These are phyloP conservation scores for Emys orbicularis DNA, from an alignment of 2,797 vertebrate species.

Conservation along the genomic window DNA sequence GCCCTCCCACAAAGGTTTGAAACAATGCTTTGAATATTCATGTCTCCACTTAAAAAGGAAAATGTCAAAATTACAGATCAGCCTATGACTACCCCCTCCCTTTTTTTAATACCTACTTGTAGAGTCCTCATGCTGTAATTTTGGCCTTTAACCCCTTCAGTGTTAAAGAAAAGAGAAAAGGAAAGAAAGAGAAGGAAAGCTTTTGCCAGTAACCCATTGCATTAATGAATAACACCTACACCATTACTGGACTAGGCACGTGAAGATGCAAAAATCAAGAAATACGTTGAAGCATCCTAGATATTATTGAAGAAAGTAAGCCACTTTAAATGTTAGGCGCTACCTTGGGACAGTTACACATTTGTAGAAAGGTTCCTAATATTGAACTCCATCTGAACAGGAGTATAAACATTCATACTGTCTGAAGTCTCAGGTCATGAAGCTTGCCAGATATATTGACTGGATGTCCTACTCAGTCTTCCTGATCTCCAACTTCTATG, in stretches of 20 bases:
- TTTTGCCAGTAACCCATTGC: not conserved
- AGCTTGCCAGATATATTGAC: not conserved
- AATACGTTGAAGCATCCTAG: not conserved
- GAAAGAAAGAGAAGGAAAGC: not conserved
- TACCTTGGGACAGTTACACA: not conserved
- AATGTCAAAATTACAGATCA: not conserved
- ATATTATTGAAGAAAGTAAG: not conserved
- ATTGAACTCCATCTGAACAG: not conserved
- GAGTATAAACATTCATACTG: not conserved
- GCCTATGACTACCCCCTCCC: accelerated
- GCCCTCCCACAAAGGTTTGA: not conserved
- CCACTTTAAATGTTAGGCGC: not conserved
- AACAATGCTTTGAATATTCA: not conserved
- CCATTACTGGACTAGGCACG: accelerated
- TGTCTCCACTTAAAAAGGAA: not conserved
- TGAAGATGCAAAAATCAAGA: not conserved
- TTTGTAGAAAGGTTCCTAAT: not conserved
- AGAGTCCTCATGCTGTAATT: not conserved
- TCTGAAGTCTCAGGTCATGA: not conserved
- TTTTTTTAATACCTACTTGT: not conserved
- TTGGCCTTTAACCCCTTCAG: not conserved
- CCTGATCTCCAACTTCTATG: not conserved
- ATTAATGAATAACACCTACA: not conserved
- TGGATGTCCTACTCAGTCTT: not conserved
- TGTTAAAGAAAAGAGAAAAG: not conserved